Conservation (phyloP, 2,113 vertebrate genomes). For the Ciconia stormi region DNA sequence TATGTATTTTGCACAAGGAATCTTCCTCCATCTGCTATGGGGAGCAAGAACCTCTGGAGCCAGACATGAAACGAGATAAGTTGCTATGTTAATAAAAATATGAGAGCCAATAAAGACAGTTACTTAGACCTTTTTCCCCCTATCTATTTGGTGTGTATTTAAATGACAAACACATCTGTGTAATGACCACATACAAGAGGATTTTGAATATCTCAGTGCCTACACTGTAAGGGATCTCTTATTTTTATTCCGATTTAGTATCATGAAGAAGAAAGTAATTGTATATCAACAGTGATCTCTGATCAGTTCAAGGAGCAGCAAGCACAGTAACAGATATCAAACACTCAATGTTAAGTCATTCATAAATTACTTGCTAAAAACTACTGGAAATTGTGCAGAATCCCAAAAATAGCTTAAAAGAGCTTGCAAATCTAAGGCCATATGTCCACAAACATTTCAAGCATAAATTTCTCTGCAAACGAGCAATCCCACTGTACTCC, state of each 20-base stretch:
- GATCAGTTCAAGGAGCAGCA: neutral
- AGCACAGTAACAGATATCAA: neutral
- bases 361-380: neutral
- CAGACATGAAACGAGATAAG: neutral
- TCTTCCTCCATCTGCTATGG: neutral
- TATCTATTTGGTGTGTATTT: neutral
- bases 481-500: neutral
- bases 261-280: neutral
- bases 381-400: neutral
- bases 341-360: neutral
- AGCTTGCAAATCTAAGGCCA: neutral
- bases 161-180: neutral
- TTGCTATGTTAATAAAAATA: neutral
- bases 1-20: neutral
- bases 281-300: neutral
- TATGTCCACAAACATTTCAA: neutral
- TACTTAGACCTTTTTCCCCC: neutral
- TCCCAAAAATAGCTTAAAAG: neutral
- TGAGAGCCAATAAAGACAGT: neutral
- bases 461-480: neutral
- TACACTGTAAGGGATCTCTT: neutral
- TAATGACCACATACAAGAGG: neutral
- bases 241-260: neutral
- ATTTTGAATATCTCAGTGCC: neutral
- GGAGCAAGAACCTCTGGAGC: neutral